A percentile compares a stretch with the other conserved stretches of the same genome.
These are phyloP conservation scores for Fabriciana adippe DNA, from an alignment of 2,888 invertebrate species.

Conservation along the genomic window DNA sequence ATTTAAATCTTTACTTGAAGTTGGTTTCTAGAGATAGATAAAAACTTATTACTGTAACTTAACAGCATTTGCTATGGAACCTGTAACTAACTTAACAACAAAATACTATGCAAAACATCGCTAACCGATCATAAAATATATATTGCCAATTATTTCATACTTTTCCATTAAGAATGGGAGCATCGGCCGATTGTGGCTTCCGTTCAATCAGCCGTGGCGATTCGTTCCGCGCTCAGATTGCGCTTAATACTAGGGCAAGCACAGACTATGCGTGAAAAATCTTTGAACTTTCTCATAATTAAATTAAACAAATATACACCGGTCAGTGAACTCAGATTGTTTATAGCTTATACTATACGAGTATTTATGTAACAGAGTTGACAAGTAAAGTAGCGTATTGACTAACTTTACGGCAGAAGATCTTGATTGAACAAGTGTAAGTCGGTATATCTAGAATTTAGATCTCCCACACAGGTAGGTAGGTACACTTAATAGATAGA, in stretches of 20 bases:
- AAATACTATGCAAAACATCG: conserved; percentile 13
- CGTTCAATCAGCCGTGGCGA: conserved; percentile 51
- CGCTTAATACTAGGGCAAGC: conserved; percentile 40
- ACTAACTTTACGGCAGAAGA: too few relatives aligned
- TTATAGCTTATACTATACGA: too few relatives aligned
- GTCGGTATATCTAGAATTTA: too few relatives aligned
- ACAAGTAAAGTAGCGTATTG: too few relatives aligned
- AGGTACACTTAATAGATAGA: too few relatives aligned
- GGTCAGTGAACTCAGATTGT: too few relatives aligned
- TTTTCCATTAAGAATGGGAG: conserved; percentile 59
- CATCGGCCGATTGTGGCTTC: conserved; percentile 57
- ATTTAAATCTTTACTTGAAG: too few relatives aligned
- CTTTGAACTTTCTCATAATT: background rate
- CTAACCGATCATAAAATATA: conserved; percentile 18
- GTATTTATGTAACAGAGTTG: too few relatives aligned
- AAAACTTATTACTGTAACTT: too few relatives aligned
- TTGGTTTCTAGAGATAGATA: background rate
- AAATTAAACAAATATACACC: too few relatives aligned
- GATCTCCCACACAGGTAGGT: too few relatives aligned
- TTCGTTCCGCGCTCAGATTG: conserved; percentile 48
- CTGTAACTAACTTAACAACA: conserved; percentile 1
- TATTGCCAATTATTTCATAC: conserved; percentile 58
- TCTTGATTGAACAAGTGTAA: too few relatives aligned
- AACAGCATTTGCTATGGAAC: background rate
- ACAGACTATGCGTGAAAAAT: conserved; percentile 10